Base-by-base conservation (phyloP, 2,113 vertebrate species). In the Grus americana region DNA sequence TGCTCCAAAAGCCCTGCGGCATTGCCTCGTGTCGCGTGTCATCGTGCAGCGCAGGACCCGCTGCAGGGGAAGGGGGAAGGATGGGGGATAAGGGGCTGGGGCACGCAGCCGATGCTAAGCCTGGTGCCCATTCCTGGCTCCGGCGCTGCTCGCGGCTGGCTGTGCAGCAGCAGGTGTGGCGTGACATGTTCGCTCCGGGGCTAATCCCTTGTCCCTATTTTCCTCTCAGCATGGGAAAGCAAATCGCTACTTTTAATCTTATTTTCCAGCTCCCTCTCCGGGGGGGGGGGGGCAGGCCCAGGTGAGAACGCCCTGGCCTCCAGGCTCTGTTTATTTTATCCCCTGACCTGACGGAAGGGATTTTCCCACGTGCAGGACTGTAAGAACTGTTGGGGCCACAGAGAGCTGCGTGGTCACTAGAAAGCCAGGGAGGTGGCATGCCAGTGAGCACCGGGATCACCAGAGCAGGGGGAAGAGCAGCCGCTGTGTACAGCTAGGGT, bases 121-220 rank as follows among this genome's bases (percentile, higher is more conserved):
- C 61, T 0, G 20, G 8, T 10, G 44, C 11, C 74, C 27, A 4
- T 34, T 50, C 79, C 79, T 21, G 1, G 2, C 49, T 9, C 34
- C 8, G 7, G 62, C 30, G 2, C 26, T 15, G 54, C 74, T 72
- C 12, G 4, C 7, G 18, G 18, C 61, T 26, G 62, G 72, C 66
- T 2, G 0, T 79, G 75, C 32, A 40, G 52, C 73, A n/a, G 92
- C 88, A 52, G 90, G 83, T 62, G 90, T 27, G 80, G 3, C 1
- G 29, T 4, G 84, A 72, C 80, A 63, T 0, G 10, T 34, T 57
- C 7, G 0, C 78, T 71, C 67, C 5, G 34, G 65, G 46, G 62
- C 78, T 97, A 87, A 97, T 91, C 92, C 96, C 93, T 95, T 91
- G 81, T 96, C 93, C 78, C 63, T 21, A 9, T 95, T 96, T 93